phyloP scores from a whole-genome alignment of 1,140 invertebrate genomes.

The Daktulosphaira vitifoliae region DNA sequence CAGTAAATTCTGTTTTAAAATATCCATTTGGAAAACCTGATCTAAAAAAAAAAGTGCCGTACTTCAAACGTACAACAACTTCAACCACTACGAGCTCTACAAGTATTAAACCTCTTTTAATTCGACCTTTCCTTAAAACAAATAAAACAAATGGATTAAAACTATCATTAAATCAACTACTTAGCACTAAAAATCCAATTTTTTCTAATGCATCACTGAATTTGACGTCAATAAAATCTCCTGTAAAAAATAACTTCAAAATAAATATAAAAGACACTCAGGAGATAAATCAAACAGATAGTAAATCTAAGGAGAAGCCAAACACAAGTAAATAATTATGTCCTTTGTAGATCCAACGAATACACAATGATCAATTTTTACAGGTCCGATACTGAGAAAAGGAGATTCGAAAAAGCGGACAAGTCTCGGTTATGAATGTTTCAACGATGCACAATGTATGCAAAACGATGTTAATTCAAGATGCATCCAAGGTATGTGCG shows the following conservation, averaged over 20 bases:
- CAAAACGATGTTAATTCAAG: slow-evolving; percentile 64
- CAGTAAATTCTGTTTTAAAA: neutral
- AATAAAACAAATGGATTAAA: neutral
- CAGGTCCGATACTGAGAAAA: slow-evolving; percentile 41
- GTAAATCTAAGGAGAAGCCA: neutral
- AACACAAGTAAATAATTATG: neutral
- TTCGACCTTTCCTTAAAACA: neutral
- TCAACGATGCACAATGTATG: slow-evolving; percentile 66
- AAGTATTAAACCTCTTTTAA: neutral
- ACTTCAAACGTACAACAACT: neutral
- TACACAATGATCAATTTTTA: neutral
- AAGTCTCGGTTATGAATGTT: slow-evolving; percentile 65
- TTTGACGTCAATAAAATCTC: neutral
- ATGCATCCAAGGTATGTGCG: slow-evolving; percentile 68
- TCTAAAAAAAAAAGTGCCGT: slow-evolving; percentile 3
- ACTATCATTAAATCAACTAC: neutral
- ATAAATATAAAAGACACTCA: neutral
- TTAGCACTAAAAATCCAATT: neutral
- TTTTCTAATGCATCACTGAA: neutral
- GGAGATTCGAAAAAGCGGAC: slow-evolving; percentile 51
- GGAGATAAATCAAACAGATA: neutral
- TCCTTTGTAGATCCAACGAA: neutral
- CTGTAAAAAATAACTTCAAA: slow-evolving; percentile 8
- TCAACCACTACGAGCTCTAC: slow-evolving; percentile 9
- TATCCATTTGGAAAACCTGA: slow-evolving; percentile 17